Conservation (phyloP, 2,113 vertebrate species). For the Macroglossus sobrinus region DNA sequence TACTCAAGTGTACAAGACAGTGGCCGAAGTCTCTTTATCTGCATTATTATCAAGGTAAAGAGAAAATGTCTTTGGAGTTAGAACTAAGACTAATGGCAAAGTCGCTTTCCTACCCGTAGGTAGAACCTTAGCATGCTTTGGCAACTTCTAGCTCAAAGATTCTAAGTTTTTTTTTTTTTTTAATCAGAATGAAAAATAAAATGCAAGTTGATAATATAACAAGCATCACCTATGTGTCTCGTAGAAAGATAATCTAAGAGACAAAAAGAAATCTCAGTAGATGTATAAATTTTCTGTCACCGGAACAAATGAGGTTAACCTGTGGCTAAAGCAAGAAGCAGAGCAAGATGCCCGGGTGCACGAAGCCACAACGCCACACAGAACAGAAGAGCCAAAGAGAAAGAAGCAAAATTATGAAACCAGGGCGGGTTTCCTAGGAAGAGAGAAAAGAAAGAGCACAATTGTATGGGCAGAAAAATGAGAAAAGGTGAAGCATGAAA, state of each 20-base stretch:
- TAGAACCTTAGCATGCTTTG: background rate
- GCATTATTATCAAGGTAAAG: background rate
- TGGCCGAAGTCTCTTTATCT: background rate
- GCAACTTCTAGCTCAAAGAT: background rate
- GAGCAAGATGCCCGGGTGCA: background rate
- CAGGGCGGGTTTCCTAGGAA: conserved; percentile 22
- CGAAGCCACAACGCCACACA: background rate
- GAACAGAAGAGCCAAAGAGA: background rate
- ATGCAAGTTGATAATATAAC: background rate
- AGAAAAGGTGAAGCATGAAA: conserved; percentile 43
- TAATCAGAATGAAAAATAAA: background rate
- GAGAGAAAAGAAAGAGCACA: background rate
- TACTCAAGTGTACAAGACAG: background rate
- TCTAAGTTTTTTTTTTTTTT: background rate
- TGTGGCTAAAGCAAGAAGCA: background rate
- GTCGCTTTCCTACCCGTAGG: background rate
- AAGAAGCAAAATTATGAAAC: conserved; percentile 35
- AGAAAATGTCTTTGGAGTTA: background rate
- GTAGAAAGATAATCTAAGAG: background rate
- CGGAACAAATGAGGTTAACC: background rate
- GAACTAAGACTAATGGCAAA: background rate
- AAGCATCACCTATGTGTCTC: background rate
- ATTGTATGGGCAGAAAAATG: background rate
- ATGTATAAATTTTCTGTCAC: background rate
- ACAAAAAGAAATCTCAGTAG: background rate